Evolutionary conservation across 1,140 invertebrate species (phyloP).

Genomic region (Papilio polytes): DNA sequence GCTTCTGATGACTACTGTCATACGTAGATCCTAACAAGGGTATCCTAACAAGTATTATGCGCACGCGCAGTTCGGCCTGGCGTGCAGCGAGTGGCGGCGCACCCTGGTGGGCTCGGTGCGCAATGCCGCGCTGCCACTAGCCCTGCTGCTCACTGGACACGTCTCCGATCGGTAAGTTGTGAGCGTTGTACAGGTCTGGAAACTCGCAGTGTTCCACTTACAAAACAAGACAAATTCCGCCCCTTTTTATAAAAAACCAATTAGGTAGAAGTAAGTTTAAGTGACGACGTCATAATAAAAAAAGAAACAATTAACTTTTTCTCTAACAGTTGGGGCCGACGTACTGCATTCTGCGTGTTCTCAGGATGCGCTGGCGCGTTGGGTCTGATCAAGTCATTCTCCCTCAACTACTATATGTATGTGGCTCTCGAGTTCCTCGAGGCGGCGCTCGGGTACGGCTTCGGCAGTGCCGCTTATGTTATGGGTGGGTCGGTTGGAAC

Average conservation of each 20-base stretch:
- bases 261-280: too few species aligned
- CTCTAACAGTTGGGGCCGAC: constrained; percentile 81
- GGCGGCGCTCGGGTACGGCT: constrained; percentile 80
- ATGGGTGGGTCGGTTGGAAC: constrained; percentile 73
- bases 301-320: too few species aligned
- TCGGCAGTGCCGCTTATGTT: constrained; percentile 85
- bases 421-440: constrained; percentile 84
- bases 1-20: too few species aligned
- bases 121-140: constrained; percentile 88
- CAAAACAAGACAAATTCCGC: neutral
- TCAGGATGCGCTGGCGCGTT: constrained; percentile 68
- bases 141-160: constrained; percentile 87
- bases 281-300: too few species aligned
- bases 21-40: too few species aligned
- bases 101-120: constrained; percentile 89
- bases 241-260: too few species aligned
- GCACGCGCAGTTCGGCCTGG: constrained; percentile 64
- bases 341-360: constrained; percentile 80
- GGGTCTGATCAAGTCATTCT: constrained; percentile 84
- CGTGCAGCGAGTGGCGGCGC: constrained; percentile 86
- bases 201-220: neutral
- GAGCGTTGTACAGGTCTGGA: neutral
- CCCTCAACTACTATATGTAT: constrained; percentile 85
- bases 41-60: too few species aligned
- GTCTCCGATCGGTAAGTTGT: constrained; percentile 86